Evolutionary conservation across 2,113 vertebrate species (phyloP).

Genomic region (Narcine bancroftii): DNA sequence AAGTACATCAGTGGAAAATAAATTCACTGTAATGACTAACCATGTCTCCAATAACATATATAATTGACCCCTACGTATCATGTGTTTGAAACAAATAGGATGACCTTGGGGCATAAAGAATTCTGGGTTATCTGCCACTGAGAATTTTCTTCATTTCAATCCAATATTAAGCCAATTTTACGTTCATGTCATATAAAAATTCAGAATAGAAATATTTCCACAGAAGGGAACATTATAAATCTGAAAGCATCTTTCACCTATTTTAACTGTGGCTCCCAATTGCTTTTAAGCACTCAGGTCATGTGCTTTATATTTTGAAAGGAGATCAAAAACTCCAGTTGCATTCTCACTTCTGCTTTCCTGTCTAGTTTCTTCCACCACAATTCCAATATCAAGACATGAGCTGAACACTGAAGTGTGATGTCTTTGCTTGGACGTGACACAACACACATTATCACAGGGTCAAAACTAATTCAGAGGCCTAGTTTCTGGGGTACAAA

Average conservation of each 20-base stretch:
- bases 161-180: background rate
- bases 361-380: background rate
- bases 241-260: background rate
- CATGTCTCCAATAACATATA: background rate
- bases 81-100: background rate
- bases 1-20: slow-evolving; percentile 9
- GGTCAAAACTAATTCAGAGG: background rate
- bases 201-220: background rate
- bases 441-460: background rate
- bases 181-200: slow-evolving; percentile 4
- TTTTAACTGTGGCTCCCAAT: background rate
- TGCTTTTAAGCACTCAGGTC: background rate
- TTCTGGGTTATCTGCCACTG: background rate
- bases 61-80: background rate
- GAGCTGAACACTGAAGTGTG: background rate
- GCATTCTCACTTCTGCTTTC: background rate
- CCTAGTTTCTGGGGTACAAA: background rate
- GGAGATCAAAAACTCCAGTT: background rate
- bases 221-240: background rate
- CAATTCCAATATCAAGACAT: background rate
- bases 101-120: background rate
- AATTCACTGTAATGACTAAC: background rate
- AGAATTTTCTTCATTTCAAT: background rate
- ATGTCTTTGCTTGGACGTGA: background rate
- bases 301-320: background rate